Base-by-base conservation (phyloP, 2,113 vertebrate species). In the Gambusia holbrooki region DNA sequence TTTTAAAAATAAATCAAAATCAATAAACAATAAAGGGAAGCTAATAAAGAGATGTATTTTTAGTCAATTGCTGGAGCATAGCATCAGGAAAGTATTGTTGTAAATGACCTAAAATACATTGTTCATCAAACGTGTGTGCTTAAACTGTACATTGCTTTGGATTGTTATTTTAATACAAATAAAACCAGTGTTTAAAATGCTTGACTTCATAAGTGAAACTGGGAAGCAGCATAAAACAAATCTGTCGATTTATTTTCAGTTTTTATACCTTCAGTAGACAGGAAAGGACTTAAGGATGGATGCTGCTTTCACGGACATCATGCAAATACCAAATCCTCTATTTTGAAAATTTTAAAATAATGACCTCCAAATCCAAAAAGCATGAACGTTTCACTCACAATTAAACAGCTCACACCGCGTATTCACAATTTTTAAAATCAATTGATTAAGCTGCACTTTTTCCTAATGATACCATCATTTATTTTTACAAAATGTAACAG, bases 91-190 rank as follows among this genome's bases (percentile, higher is more conserved):
- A 66, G 30, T 10, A 0, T 82, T 60, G 71, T 79, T 91, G 73
- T 86, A 81, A 74, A 88, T 85, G 74, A 42, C 10, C 35, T 76
- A 33, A 30, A 25, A 9, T 64, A 69, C 29, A 48, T 76, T 77
- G 42, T 28, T 10, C 13, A 32, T 62, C 27, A 72, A 75, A 69
- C 83, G 62, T 85, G 84, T 84, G 85, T 82, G 88, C 65, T 80
- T 90, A 89, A 80, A 90, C 87, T 91, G 86, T 91, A 91, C 84
- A 89, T 89, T 85, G 51, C 71, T 84, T 83, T 78, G 73, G 69
- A 81, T 85, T 88, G 42, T 68, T 60, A 83, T 19, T 84, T 87
- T 75, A 89, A 67, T 54, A 85, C 87, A 82, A 79, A 70, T 86
- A 85, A 87, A 74, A 76, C 65, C 14, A 64, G 4, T 2, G 15